Base-by-base conservation (phyloP, 2,113 vertebrate genomes). In the Spermophilus dauricus region DNA sequence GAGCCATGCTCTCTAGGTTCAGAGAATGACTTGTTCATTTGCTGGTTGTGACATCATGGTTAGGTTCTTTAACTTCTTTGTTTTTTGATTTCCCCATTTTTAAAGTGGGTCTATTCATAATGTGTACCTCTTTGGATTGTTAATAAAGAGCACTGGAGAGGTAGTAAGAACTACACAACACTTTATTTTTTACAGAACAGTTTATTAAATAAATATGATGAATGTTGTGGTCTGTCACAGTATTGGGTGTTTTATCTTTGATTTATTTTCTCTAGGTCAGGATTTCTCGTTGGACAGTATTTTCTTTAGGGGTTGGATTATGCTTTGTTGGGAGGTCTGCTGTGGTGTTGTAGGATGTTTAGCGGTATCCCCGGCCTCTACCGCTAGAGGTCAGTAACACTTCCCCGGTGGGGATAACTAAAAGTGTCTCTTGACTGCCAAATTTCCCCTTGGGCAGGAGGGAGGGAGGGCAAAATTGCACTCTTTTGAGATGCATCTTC, bases 381-480 rank as follows among this genome's bases (percentile, higher is more conserved):
- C 89, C 96, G 91, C 95, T 94, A 92, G 88, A 76, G 92, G 95
- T 98, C 85, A 90, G 77, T 84, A 97, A 80, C 53, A 86, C 51
- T 58, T 37, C 82, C 94, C 58, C 58, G 8, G 63, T 28, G 56
- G 77, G 18, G 63, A 91, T 4, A 61, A 67, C n/a, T 73, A 53
- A 86, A 83, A 39, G 28, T 95, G 26, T 83, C 34, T 69, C 58
- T 70, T 95, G 32, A 30, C 37, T 48, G 63, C 65, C 61, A 65
- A 37, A 42, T 80, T 97, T 70, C 81, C 61, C 26, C 18, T 0
- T 42, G 65, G 65, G n/a, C 34, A 48, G 24, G 37, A 6, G 37
- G 1, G 9, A 3, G 17, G 9, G 39, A 17, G 39, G 34, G 20
- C 22, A 82, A 34, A 92, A 94, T 65, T 16, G 14, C 81, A n/a